These are phyloP conservation scores for Perizoma flavofasciatum DNA, from an alignment of 2,888 invertebrate species.

Conservation along the genomic window DNA sequence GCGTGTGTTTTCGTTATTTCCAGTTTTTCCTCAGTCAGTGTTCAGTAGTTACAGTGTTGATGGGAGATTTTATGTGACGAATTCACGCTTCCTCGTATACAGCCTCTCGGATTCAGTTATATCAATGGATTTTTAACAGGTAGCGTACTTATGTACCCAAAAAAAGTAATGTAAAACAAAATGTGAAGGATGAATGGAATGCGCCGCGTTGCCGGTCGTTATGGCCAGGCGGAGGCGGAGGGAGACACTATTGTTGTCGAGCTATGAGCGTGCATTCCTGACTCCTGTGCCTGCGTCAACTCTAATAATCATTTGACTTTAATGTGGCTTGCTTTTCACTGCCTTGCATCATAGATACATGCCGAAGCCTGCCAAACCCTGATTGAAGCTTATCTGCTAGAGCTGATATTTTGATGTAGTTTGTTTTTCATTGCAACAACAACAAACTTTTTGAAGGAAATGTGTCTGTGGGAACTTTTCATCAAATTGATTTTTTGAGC, in stretches of 20 bases:
- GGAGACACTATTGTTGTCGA: conserved; percentile 41
- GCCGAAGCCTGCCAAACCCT: no score
- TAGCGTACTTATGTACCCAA: conserved; percentile 36
- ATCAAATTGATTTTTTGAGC: no score
- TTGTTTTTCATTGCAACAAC: no score
- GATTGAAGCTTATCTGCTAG: no score
- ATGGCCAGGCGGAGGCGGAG: conserved; percentile 40
- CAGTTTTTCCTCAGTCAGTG: conserved; percentile 13
- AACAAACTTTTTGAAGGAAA: no score
- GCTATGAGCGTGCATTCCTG: conserved; percentile 30
- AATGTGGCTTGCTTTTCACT: background rate
- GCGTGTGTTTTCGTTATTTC: conserved; percentile 37
- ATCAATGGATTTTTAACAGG: conserved; percentile 72
- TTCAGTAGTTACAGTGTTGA: conserved; percentile 18
- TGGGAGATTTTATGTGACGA: conserved; percentile 24
- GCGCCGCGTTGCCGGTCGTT: conserved; percentile 43
- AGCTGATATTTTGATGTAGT: no score
- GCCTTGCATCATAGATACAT: no score
- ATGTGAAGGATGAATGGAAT: conserved; percentile 49
- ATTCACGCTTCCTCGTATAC: conserved; percentile 18
- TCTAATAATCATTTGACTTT: background rate
- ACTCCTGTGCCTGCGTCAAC: conserved; percentile 24
- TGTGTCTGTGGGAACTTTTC: no score
- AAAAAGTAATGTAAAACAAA: conserved; percentile 28
- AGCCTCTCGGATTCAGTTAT: conserved; percentile 30